Conservation (phyloP, 2,888 invertebrate genomes). For the Ichneumoninae sp. region DNA sequence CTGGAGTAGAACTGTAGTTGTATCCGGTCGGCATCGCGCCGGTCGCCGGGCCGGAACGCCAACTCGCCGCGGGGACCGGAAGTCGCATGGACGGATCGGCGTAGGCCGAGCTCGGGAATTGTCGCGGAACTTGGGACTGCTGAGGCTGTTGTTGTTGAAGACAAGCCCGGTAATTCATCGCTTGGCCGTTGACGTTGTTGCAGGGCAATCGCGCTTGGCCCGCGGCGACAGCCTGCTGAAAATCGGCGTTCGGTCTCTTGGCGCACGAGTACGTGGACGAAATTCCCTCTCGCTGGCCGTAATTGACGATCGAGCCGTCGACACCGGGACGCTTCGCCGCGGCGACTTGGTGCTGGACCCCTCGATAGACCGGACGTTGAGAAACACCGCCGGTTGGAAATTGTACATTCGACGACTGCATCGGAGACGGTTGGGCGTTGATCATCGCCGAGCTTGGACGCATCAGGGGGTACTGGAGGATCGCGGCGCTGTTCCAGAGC, state of each 20-base stretch:
- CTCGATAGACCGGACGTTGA: conserved; percentile 21
- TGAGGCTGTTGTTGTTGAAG: conserved; percentile 18
- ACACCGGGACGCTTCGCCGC: conserved; percentile 28
- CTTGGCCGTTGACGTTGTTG: conserved; percentile 19
- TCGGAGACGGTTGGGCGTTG: conserved; percentile 33
- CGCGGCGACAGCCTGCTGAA: not conserved
- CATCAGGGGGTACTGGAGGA: conserved; percentile 66
- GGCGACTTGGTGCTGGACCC: conserved; percentile 39
- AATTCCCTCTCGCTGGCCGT: conserved; percentile 31
- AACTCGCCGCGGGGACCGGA: conserved; percentile 38
- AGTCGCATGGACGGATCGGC: conserved; percentile 46
- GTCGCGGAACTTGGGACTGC: conserved; percentile 3
- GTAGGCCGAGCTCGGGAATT: conserved; percentile 26
- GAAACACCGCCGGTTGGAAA: conserved; percentile 6
- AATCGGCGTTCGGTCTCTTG: conserved; percentile 28
- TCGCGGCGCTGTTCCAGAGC: conserved; percentile 65
- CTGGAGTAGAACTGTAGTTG: conserved; percentile 53
- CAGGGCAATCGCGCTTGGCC: conserved; percentile 38
- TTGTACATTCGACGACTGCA: conserved; percentile 36
- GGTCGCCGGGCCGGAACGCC: conserved; percentile 48
- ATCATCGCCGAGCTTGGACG: conserved; percentile 58
- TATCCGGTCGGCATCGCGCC: conserved; percentile 47
- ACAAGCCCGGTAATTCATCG: conserved; percentile 40
- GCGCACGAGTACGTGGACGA: conserved; percentile 27
- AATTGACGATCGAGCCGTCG: conserved; percentile 17